Evolutionary conservation across 2,113 vertebrate species (phyloP).

Genomic region (Helogale parvula): DNA sequence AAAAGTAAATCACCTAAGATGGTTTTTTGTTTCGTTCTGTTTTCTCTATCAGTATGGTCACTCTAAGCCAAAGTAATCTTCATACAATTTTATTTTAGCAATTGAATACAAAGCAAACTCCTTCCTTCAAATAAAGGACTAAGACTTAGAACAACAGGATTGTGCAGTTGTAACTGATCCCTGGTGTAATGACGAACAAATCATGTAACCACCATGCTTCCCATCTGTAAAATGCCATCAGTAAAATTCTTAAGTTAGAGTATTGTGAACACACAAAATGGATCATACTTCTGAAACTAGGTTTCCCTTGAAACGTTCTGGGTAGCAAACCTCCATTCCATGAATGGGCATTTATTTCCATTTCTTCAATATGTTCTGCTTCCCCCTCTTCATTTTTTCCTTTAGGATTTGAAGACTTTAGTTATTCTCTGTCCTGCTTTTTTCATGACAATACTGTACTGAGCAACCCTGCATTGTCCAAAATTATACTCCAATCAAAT

Average conservation of each 20-base stretch:
- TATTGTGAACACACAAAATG: neutral
- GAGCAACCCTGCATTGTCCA: neutral
- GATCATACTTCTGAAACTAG: neutral
- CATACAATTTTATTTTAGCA: neutral
- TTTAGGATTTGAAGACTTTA: neutral
- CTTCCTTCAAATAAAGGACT: neutral
- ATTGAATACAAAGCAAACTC: neutral
- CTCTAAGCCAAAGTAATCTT: neutral
- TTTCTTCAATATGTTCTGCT: neutral
- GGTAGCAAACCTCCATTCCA: neutral
- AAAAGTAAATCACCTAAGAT: neutral
- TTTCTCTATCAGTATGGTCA: neutral
- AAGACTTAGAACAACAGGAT: neutral
- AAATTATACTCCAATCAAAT: neutral
- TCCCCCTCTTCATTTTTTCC: neutral
- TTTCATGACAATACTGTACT: neutral
- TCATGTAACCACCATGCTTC: neutral
- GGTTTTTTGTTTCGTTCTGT: neutral
- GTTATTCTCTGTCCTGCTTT: neutral
- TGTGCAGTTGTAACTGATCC: neutral
- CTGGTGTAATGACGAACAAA: neutral
- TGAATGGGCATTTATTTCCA: neutral
- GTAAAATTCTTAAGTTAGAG: neutral
- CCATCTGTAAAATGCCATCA: neutral
- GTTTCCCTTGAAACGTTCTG: neutral